phyloP scores from a whole-genome alignment of 2,888 invertebrate species.

The Antheraea yamamai region DNA sequence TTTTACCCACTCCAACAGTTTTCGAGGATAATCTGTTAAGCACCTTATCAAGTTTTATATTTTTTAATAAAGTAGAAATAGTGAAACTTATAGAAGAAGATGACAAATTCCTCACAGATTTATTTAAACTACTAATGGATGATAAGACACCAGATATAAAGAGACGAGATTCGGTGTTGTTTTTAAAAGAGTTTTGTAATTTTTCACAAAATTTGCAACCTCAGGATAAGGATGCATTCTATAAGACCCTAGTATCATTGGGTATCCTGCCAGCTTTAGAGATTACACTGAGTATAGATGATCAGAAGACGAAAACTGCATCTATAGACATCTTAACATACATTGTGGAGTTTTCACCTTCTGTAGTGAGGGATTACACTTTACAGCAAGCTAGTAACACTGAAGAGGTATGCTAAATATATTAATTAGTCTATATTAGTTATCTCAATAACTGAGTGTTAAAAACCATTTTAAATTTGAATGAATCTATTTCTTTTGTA shows the following conservation, averaged over 20 bases:
- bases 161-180: slow-evolving; percentile 96
- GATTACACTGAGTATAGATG: slow-evolving; percentile 94
- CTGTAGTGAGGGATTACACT: slow-evolving; percentile 98
- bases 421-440: slow-evolving; percentile 16
- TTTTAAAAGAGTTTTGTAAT: slow-evolving; percentile 99
- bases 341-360: slow-evolving; percentile 98
- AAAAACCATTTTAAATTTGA: not conserved
- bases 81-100: slow-evolving; percentile 99
- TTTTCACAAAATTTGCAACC: slow-evolving; percentile 99
- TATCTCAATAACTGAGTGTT: slow-evolving; percentile 1
- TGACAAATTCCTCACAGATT: slow-evolving; percentile 96
- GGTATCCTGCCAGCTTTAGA: slow-evolving; percentile 95
- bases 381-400: slow-evolving; percentile 94
- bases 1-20: slow-evolving; percentile 98
- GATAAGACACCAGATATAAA: slow-evolving; percentile 92
- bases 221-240: slow-evolving; percentile 98
- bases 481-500: not conserved
- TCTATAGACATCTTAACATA: slow-evolving; percentile 99
- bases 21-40: slow-evolving; percentile 99
- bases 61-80: slow-evolving; percentile 99
- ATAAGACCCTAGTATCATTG: slow-evolving; percentile 94
- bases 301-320: slow-evolving; percentile 96
- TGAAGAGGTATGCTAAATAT: slow-evolving; percentile 86
- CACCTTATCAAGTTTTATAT: slow-evolving; percentile 98
- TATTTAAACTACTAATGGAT: slow-evolving; percentile 96